Conservation (phyloP, 2,797 vertebrate genomes). For the Arrhamphus sclerolepis region DNA sequence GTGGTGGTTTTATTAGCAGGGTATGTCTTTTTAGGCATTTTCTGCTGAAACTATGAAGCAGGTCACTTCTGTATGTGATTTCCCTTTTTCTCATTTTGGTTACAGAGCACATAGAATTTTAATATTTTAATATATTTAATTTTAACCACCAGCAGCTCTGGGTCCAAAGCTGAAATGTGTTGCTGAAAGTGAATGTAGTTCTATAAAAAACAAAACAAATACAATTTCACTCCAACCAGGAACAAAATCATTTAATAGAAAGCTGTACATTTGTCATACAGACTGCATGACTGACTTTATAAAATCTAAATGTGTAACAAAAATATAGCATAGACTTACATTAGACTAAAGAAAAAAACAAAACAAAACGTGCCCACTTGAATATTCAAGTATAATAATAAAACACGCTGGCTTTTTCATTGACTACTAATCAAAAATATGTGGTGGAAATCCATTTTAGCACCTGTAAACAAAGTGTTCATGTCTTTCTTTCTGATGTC, state of each 20-base stretch:
- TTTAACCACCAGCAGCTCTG: too few species aligned
- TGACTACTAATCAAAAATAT: constrained; percentile 14
- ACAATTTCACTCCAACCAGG: constrained; percentile 23
- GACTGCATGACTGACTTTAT: constrained; percentile 14
- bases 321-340: constrained; percentile 39
- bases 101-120: too few species aligned
- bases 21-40: too few species aligned
- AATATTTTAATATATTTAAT: too few species aligned
- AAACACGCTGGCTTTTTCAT: constrained; percentile 9
- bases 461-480: constrained; percentile 22
- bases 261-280: constrained; percentile 33
- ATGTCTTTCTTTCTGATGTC: constrained; percentile 8
- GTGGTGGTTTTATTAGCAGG: too few species aligned
- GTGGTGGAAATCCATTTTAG: not conserved
- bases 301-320: constrained; percentile 31
- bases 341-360: constrained; percentile 31
- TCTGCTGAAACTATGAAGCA: too few species aligned
- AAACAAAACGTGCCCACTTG: constrained; percentile 45
- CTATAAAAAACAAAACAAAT: constrained; percentile 11
- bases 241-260: constrained; percentile 46
- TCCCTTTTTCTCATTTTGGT: too few species aligned
- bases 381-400: constrained; percentile 76
- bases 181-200: too few species aligned
- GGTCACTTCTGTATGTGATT: too few species aligned
- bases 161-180: too few species aligned